Percentiles rank a stretch among this genome's conserved stretches.
Evolutionary conservation across 2,797 vertebrate genomes (phyloP).

Genomic region (Chaenodraco wilsoni): DNA sequence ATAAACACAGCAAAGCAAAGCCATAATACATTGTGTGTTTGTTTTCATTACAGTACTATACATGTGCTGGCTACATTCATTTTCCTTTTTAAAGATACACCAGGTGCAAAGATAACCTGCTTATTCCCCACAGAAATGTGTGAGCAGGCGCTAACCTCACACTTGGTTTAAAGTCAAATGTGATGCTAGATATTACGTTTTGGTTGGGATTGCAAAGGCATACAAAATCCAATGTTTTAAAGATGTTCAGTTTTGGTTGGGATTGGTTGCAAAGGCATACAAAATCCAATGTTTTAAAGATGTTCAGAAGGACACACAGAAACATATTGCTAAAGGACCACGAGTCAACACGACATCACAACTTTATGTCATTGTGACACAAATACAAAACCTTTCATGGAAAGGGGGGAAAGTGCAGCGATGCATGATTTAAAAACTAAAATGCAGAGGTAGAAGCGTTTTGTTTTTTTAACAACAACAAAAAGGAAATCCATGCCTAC

Average conservation of each 20-base stretch:
- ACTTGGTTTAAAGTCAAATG: constrained; percentile 15
- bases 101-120: constrained; percentile 45
- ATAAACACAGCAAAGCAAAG: constrained; percentile 47
- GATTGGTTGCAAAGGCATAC: not conserved
- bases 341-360: constrained; percentile 40
- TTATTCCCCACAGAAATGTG: constrained; percentile 7
- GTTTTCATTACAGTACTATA: constrained; percentile 53
- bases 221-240: constrained; percentile 4
- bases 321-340: constrained; percentile 43
- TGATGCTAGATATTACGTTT: constrained; percentile 10
- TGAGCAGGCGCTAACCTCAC: constrained; percentile 27
- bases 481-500: constrained; percentile 33
- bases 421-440: constrained; percentile 43
- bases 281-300: constrained; percentile 14
- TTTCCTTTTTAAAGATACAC: constrained; percentile 21
- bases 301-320: constrained; percentile 33
- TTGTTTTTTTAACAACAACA: constrained; percentile 32
- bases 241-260: constrained; percentile 14
- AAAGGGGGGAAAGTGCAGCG: constrained; percentile 67
- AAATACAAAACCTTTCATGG: constrained; percentile 74
- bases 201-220: constrained; percentile 1
- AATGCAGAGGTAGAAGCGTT: constrained; percentile 76
- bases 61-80: constrained; percentile 46
- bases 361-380: constrained; percentile 77
- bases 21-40: constrained; percentile 35